Evolutionary conservation across 2,113 vertebrate species (phyloP).

Genomic region (Grammomys surdaster): DNA sequence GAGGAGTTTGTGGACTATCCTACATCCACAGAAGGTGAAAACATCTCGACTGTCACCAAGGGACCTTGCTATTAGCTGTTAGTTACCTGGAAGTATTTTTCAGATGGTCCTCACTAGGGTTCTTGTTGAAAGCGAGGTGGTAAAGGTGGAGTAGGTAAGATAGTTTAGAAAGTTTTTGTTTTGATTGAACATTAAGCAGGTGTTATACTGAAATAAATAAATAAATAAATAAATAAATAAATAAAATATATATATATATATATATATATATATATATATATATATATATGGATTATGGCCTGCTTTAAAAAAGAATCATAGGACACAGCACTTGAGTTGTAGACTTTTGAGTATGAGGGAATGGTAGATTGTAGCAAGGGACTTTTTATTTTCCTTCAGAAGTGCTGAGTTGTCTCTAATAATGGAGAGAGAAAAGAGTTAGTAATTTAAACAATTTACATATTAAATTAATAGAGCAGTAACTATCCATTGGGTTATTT

Average conservation of each 20-base stretch:
- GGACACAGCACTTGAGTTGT: not conserved
- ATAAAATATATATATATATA: too few relatives aligned
- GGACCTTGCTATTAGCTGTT: not conserved
- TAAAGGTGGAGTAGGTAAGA: not conserved
- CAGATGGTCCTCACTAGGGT: not conserved
- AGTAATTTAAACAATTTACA: conserved; percentile 68
- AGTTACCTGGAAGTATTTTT: too few relatives aligned
- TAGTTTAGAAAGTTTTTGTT: not conserved
- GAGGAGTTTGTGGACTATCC: not conserved
- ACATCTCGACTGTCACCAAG: too few relatives aligned
- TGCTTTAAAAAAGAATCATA: conserved; percentile 11
- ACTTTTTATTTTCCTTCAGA: conserved; percentile 50
- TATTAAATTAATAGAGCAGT: conserved; percentile 51
- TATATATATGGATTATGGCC: not conserved
- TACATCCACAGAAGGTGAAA: not conserved
- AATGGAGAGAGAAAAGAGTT: conserved; percentile 54
- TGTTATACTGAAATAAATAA: not conserved
- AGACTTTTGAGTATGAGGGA: conserved; percentile 22
- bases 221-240: too few relatives aligned
- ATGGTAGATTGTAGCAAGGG: not conserved
- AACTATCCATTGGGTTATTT: conserved; percentile 69
- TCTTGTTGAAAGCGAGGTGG: not conserved
- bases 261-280: too few relatives aligned
- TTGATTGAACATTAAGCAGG: not conserved
- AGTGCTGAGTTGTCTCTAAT: conserved; percentile 22